Base-by-base conservation (phyloP, 2,888 invertebrate species). In the Rhingia rostrata region DNA sequence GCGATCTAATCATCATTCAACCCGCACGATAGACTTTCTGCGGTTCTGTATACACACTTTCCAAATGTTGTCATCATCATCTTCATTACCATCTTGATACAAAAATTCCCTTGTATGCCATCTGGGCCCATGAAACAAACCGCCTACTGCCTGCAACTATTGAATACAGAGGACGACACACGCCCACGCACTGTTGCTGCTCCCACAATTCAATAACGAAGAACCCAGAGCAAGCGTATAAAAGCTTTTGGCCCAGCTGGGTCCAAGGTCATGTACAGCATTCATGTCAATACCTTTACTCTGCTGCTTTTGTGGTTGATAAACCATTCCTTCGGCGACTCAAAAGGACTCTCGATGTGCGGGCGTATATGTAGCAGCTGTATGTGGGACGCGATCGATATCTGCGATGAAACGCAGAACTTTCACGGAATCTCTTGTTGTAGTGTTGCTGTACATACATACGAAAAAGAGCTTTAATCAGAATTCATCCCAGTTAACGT, bases 181-280 rank as follows among this genome's bases (percentile, higher is more conserved):
- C 9, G 49, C 49, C 49, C 30, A 49, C 30, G 45, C 12, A 30
- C 49, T 33, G 9, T 32, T 22, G 51, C 35, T 30, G 58, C 41
- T 30, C 30, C 39, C 12, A 54, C 33, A 10, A 4, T 32, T 14
- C 3, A 54, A 49, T 41, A 47, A 33, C 9, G 33, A 45, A 45
- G 53, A 53, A 49, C 30, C 33, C 37, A 37, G n/a, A 63, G 41
- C 53, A 22, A 22, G 22, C 22, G 22, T 22, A 22, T 22, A 41
- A 30, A n/a, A 78, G 77, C 72, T 82, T 78, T 79, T 58, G 39
- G 49, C 69, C 67, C 83, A 83, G 64, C 83, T 83, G 79, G 78
- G 83, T 79, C 56, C 73, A 83, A 83, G 82, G 82, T 82, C 82
- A 77, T 61, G 49, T 45, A 70, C 49, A 77, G 60, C 47, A 78